Base-by-base conservation (phyloP, 2,113 vertebrate species). In the Connochaetes taurinus region DNA sequence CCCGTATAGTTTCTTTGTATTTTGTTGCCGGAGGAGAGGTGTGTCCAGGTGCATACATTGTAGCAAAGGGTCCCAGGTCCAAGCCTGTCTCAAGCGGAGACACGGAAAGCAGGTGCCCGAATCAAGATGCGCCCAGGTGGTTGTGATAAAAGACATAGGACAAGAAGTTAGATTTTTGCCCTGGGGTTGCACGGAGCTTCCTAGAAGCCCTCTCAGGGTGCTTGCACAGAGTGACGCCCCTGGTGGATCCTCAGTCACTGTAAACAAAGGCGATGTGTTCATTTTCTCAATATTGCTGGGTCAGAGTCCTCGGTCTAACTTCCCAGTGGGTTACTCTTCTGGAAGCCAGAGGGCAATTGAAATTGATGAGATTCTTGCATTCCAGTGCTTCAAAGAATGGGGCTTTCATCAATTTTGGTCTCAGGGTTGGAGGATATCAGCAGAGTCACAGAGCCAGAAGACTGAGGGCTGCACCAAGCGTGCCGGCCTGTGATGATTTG, bases 161-260 rank as follows among this genome's bases (percentile, higher is more conserved):
- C 78, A 17, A 0, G 33, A 31, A 31, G 57, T 1, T 55, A 17
- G 57, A 25, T 17, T 23, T 36, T 53, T 36, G 8, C 58, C 29
- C 21, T 7, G 15, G 36, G 27, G 12, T 43, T 29, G 5, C 23
- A 43, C 0, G 13, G 47, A 43, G 29, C 58, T 19, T 57, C 47
- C 57, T 3, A 2, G 8, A 60, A 31, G 2, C n/a, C 14, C 29
- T 76, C 81, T 62, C 2, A 0, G 43, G 13, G 16, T 5, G 33
- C 9, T 1, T 8, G 43, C 33, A 9, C 3, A 11, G 57, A 2
- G n/a, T 2, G 57, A 43, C 0, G 5, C 5, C 13, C 27, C 13
- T 9, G 1, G 29, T 33, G 57, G 43, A 15, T 16, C 31, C 5
- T 47, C 17, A n/a, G 2, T 58, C 23, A n/a, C 33, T 58, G 33